Base-by-base conservation (phyloP, 2,888 invertebrate genomes). In the Diabrotica balteata region DNA sequence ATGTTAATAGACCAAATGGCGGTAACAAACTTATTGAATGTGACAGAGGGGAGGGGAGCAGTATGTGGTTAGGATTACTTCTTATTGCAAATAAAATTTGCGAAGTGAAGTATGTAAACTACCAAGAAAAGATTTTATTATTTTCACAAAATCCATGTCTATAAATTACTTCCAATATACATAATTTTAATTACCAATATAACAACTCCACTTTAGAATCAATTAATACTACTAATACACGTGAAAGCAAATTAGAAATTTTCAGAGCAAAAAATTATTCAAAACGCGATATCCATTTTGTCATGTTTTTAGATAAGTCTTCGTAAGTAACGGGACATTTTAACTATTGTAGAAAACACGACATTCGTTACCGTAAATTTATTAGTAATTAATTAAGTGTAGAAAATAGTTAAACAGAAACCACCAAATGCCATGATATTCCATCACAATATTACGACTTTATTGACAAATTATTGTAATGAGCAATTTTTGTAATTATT, bases 171-270 rank as follows among this genome's bases (percentile, higher is more conserved):
- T 54, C 10, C n/a, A 42, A 54, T 32, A 54, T 54, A 17, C 10
- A 54, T 8, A 32, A 32, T 54, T 10, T 22, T 54, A 54, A 54
- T 54, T 54, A 54, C 32, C 7, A n/a, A 8, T 8, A 54, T 54
- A 54, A 54, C 32, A 9, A 32, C 9, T 32, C 22, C 53, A 32
- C 32, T 42, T 4, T 55, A 47, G 47, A 63, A 54, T 63, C 55
- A 63, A 42, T 55, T 63, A 59, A 59, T 59, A 46, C 22, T 46
- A 42, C 55, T 55, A 63, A 63, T 63, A 63, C 46, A 54, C 62
- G 54, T 62, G 61, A 62, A 63, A 63, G 54, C 55, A 55, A 63
- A 63, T 63, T 63, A 55, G 62, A 10, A 55, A 55, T 63, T 63
- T 63, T 63, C 51, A 60, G 60, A 60, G 60, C 60, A 60, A 60